A percentile compares a stretch with the other conserved stretches of the same genome.
Evolutionary conservation across 2,113 vertebrate genomes (phyloP).

Genomic region (Actenoides lindsayi): DNA sequence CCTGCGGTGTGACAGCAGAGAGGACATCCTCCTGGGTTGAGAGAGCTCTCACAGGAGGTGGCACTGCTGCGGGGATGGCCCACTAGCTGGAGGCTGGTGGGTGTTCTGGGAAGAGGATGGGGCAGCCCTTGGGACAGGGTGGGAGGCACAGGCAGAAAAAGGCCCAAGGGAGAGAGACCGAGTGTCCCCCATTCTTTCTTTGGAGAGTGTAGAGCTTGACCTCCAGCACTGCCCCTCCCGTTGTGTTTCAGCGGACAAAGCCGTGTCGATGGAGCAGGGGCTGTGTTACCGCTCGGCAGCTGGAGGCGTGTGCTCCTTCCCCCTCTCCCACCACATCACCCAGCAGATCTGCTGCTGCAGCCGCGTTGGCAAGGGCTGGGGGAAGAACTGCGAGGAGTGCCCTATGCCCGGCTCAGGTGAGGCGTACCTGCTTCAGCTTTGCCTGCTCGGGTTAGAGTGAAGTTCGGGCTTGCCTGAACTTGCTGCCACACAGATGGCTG

Average conservation of each 20-base stretch:
- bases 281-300: slow-evolving; percentile 85
- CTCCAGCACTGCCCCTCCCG: not conserved
- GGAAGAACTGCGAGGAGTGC: slow-evolving; percentile 84
- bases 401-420: slow-evolving; percentile 89
- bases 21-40: not conserved
- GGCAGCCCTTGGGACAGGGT: not conserved
- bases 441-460: not conserved
- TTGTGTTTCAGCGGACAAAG: slow-evolving; percentile 89
- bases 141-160: not conserved
- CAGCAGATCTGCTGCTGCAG: slow-evolving; percentile 99
- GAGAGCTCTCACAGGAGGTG: not conserved
- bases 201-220: not conserved
- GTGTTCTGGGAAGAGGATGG: not conserved
- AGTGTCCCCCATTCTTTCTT: not conserved
- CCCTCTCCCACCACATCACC: slow-evolving; percentile 90
- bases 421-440: not conserved
- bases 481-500: not conserved
- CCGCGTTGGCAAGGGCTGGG: slow-evolving; percentile 97
- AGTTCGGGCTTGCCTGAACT: not conserved
- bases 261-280: slow-evolving; percentile 85
- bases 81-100: not conserved
- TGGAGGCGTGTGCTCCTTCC: slow-evolving; percentile 81
- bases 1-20: not conserved
- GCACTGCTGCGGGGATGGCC: not conserved
- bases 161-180: not conserved